These are phyloP conservation scores for Aricia artaxerxes DNA, from an alignment of 2,888 invertebrate genomes.

Conservation along the genomic window DNA sequence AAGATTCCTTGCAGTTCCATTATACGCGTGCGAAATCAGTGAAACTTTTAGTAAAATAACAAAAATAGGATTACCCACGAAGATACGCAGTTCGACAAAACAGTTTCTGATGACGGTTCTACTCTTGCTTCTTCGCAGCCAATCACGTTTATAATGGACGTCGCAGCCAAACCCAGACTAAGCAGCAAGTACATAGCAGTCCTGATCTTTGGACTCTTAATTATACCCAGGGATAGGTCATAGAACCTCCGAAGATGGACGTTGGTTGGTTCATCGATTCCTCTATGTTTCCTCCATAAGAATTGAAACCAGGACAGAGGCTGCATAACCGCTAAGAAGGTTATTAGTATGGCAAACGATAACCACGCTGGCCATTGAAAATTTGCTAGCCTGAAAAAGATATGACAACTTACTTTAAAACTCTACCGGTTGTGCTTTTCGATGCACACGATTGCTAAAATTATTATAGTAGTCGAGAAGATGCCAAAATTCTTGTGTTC, in stretches of 20 bases:
- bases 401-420: background rate
- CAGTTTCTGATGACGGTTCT: slow-evolving; percentile 50
- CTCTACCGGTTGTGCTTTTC: background rate
- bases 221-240: slow-evolving; percentile 81
- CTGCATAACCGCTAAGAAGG: slow-evolving; percentile 75
- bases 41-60: background rate
- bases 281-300: slow-evolving; percentile 79
- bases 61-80: slow-evolving; percentile 69
- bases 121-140: slow-evolving; percentile 59
- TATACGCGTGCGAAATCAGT: background rate
- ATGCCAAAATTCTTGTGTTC: background rate
- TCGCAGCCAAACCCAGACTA: slow-evolving; percentile 82
- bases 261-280: slow-evolving; percentile 79
- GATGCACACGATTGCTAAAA: no score
- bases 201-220: slow-evolving; percentile 82
- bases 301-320: slow-evolving; percentile 89
- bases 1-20: background rate
- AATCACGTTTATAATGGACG: slow-evolving; percentile 84
- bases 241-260: slow-evolving; percentile 79
- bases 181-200: slow-evolving; percentile 84
- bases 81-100: slow-evolving; percentile 71
- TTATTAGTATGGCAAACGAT: slow-evolving; percentile 51
- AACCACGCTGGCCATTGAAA: slow-evolving; percentile 62
- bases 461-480: background rate
- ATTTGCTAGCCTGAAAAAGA: slow-evolving; percentile 55